phyloP scores from a whole-genome alignment of 2,113 vertebrate species.

The Aleadryas rufinucha region DNA sequence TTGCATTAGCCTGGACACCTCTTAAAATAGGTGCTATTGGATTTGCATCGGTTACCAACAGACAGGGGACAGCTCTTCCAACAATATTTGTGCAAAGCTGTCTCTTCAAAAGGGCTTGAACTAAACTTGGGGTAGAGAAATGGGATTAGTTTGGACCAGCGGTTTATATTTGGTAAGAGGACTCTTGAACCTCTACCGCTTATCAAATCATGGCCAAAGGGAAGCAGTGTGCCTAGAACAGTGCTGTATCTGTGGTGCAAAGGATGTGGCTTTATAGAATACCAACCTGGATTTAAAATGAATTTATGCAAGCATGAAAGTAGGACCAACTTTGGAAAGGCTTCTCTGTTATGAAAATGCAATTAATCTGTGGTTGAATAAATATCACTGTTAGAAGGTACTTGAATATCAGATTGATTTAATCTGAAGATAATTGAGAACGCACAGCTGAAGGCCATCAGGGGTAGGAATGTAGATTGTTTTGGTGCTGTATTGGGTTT shows the following conservation, averaged over 20 bases:
- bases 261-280: neutral
- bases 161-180: neutral
- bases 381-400: neutral
- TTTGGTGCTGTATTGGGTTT: neutral
- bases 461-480: neutral
- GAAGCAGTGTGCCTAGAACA: neutral
- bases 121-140: neutral
- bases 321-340: neutral
- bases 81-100: neutral
- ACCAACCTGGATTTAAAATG: neutral
- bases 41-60: accelerated
- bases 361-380: neutral
- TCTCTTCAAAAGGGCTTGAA: neutral
- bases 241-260: neutral
- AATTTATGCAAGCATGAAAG: neutral
- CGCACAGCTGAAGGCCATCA: neutral
- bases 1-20: neutral
- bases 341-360: neutral
- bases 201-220: neutral
- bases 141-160: neutral
- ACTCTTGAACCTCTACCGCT: neutral
- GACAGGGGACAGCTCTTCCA: neutral
- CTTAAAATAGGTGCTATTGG: neutral
- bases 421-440: neutral
- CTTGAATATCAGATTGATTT: neutral